Conservation (phyloP, 2,888 invertebrate species). For the Epinotia nisella region DNA sequence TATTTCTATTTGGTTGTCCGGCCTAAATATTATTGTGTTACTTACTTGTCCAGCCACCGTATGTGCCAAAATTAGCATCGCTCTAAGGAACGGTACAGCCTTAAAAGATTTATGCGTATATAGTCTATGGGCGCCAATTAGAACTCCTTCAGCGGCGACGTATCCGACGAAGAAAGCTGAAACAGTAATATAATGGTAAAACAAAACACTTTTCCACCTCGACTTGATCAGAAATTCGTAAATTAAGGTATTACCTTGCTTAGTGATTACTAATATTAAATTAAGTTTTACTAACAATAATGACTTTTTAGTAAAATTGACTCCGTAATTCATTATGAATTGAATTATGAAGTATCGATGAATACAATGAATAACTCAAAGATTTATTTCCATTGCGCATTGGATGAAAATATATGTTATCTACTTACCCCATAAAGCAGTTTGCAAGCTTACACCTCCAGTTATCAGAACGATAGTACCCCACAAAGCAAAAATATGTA, state of each 20-base stretch:
- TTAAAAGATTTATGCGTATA: slow-evolving; percentile 92
- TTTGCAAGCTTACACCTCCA: slow-evolving; percentile 49
- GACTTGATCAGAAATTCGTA: no score
- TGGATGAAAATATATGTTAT: neutral
- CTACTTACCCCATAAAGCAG: slow-evolving; percentile 45
- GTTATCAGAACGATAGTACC: slow-evolving; percentile 64
- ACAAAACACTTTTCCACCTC: no score
- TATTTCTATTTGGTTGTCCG: no score
- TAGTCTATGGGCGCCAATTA: slow-evolving; percentile 92
- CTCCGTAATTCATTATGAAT: no score
- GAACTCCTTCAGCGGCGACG: slow-evolving; percentile 85
- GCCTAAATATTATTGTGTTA: neutral
- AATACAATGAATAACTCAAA: neutral
- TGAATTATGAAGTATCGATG: no score
- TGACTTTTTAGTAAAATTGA: no score
- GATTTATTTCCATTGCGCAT: neutral
- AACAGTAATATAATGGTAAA: slow-evolving; percentile 41
- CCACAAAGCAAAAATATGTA: slow-evolving; percentile 79
- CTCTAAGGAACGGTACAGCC: slow-evolving; percentile 86
- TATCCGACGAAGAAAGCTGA: slow-evolving; percentile 57
- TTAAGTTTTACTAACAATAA: no score
- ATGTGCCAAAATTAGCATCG: slow-evolving; percentile 87
- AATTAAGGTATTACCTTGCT: neutral
- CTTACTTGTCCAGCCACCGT: slow-evolving; percentile 91
- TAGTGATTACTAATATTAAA: no score